Conservation (phyloP, 2,888 invertebrate species). For the Thyatira batis region DNA sequence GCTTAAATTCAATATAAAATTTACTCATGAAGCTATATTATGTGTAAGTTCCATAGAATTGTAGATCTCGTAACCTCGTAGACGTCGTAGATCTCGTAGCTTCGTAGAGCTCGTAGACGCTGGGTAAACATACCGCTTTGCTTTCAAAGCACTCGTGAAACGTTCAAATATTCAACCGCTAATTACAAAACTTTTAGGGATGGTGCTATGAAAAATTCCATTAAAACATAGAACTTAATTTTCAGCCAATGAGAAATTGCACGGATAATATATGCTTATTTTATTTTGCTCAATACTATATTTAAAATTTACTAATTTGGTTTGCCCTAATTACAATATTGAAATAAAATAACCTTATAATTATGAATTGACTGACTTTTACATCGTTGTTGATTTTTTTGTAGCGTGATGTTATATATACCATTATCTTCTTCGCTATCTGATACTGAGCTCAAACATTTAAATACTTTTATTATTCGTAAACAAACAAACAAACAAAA, state of each 20-base stretch:
- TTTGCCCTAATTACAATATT: no score
- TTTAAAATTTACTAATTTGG: no score
- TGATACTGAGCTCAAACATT: no score
- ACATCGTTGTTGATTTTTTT: no score
- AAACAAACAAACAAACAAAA: no score
- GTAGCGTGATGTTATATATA: no score
- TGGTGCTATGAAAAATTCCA: neutral
- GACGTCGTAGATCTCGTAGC: neutral
- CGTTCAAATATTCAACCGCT: constrained; percentile 36
- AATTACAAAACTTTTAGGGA: constrained; percentile 21
- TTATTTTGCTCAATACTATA: no score
- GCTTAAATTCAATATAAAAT: neutral
- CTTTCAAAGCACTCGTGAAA: constrained; percentile 17
- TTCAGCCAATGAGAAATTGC: neutral
- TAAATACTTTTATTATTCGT: no score
- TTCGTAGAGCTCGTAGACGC: neutral
- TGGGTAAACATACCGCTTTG: constrained; percentile 17
- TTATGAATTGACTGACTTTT: no score
- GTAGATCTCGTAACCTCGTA: neutral
- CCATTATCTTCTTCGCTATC: no score
- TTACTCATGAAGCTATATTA: neutral
- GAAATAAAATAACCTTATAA: no score
- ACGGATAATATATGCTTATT: no score
- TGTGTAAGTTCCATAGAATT: neutral
- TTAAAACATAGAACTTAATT: neutral